Conservation (phyloP, 1,140 invertebrate species). For the Pseudomyrmex dendroicus region DNA sequence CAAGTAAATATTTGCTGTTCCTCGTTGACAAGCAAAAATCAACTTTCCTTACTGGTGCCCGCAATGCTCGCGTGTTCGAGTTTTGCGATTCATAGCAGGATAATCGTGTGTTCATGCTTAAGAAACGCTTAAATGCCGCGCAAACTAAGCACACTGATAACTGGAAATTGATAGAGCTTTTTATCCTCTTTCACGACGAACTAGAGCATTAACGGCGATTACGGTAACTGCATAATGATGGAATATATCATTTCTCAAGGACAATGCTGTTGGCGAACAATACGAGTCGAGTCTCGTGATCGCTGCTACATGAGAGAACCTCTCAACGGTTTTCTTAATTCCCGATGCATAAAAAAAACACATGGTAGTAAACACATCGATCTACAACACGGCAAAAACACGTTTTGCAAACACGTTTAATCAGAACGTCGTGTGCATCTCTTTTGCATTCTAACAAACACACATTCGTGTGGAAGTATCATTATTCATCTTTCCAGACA, state of each 20-base stretch:
- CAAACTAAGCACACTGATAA: conserved; percentile 23
- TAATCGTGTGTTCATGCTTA: conserved; percentile 42
- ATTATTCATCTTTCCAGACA: neutral
- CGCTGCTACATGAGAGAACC: conserved; percentile 57
- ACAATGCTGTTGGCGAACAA: conserved; percentile 67
- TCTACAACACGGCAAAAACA: neutral
- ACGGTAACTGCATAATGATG: conserved; percentile 72
- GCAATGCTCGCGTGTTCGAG: conserved; percentile 16
- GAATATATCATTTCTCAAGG: conserved; percentile 63
- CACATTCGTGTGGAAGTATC: too few relatives aligned
- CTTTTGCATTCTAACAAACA: too few relatives aligned
- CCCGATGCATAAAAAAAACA: conserved; percentile 55
- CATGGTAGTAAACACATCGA: neutral
- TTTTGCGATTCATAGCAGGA: conserved; percentile 7
- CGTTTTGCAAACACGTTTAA: neutral
- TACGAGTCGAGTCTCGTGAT: conserved; percentile 30
- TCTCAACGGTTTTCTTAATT: conserved; percentile 53
- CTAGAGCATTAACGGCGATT: conserved; percentile 73
- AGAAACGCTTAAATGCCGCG: conserved; percentile 34
- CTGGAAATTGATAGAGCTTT: conserved; percentile 36
- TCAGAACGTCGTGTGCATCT: neutral
- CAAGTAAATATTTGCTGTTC: too few relatives aligned
- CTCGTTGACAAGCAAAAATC: neutral
- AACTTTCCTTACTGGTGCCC: neutral
- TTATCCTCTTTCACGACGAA: conserved; percentile 67